Base-by-base conservation (phyloP, 2,888 invertebrate genomes). In the Crematogaster levior region DNA sequence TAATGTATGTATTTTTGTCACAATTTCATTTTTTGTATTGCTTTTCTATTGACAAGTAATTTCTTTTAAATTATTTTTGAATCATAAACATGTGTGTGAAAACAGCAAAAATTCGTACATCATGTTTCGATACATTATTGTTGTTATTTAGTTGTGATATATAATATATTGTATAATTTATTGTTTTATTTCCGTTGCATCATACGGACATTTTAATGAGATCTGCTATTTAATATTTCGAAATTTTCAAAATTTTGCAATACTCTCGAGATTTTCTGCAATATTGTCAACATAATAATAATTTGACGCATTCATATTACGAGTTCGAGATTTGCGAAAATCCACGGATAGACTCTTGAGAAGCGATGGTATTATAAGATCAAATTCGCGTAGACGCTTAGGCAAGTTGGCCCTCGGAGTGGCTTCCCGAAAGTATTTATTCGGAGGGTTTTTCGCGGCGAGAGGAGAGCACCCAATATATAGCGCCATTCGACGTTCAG, bases 351-450 rank as follows among this genome's bases (percentile, higher is more conserved):
- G 30, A 68, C 15, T 30, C 21, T 56, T 27, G 43, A 56, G 56
- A 66, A 68, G 43, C 43, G 21, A 21, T 18, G 43, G 56, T 68
- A 43, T 77, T 68, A 56, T 77, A 46, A 56, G 77, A 75, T 75
- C 56, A 68, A 77, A 77, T 77, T 66, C 77, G 43, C 56, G 56
- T 77, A 68, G 51, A 77, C 56, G 68, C 34, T 34, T 61, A 61
- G 74, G 65, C 30, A 73, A 73, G 46, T 70, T 46, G 70, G 70
- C 37, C 43, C 37, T 53, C 51, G 40, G 58, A 12, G 40, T 56
- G 18, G 18, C 40, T 70, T 27, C 9, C 63, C 77, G 46, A 60
- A 68, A 61, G 77, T 85, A 81, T 88, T 87, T 88, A 85, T 79
- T 61, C 82, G 74, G 61, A 74, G 61, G 73, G 65, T 75, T 81